Conservation (phyloP, 1,140 invertebrate species). For the Ips typographus region DNA sequence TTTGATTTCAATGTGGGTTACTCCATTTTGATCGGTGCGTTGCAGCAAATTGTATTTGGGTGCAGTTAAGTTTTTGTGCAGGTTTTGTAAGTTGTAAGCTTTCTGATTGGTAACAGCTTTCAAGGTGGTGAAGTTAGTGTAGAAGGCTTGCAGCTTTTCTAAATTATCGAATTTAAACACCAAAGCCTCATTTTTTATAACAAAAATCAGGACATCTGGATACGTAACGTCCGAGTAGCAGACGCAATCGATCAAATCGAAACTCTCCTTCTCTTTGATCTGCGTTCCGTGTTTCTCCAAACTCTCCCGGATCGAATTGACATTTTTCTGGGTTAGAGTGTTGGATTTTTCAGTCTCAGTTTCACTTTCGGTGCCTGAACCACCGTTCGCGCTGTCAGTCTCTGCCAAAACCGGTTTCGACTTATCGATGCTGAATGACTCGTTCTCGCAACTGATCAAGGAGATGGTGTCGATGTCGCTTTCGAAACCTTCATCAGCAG, state of each 20-base stretch:
- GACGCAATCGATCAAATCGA: slow-evolving; percentile 50
- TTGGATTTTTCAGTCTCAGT: slow-evolving; percentile 39
- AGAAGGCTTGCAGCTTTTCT: slow-evolving; percentile 44
- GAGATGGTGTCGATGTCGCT: slow-evolving; percentile 52
- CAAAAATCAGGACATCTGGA: slow-evolving; percentile 49
- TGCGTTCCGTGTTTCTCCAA: slow-evolving; percentile 17
- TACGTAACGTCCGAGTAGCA: slow-evolving; percentile 51
- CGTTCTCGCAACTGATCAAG: slow-evolving; percentile 48
- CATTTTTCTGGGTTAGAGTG: slow-evolving; percentile 31
- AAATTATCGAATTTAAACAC: slow-evolving; percentile 51
- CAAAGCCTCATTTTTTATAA: slow-evolving; percentile 49
- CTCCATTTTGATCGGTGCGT: slow-evolving; percentile 51
- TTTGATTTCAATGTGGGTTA: slow-evolving; percentile 52
- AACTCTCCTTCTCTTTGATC: slow-evolving; percentile 37
- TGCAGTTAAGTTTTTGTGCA: slow-evolving; percentile 17
- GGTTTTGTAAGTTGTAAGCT: slow-evolving; percentile 38
- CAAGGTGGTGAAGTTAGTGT: slow-evolving; percentile 49
- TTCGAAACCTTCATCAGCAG: slow-evolving; percentile 52
- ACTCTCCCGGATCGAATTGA: slow-evolving; percentile 23
- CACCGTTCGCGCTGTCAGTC: slow-evolving; percentile 52
- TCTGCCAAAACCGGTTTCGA: slow-evolving; percentile 32
- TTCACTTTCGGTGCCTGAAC: slow-evolving; percentile 49
- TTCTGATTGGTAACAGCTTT: slow-evolving; percentile 50
- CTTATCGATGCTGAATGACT: slow-evolving; percentile 42
- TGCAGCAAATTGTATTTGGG: slow-evolving; percentile 51